Evolutionary conservation across 2,113 vertebrate species (phyloP), one percentile per base, ranked within the genome.

Genomic region (Scomber scombrus): DNA sequence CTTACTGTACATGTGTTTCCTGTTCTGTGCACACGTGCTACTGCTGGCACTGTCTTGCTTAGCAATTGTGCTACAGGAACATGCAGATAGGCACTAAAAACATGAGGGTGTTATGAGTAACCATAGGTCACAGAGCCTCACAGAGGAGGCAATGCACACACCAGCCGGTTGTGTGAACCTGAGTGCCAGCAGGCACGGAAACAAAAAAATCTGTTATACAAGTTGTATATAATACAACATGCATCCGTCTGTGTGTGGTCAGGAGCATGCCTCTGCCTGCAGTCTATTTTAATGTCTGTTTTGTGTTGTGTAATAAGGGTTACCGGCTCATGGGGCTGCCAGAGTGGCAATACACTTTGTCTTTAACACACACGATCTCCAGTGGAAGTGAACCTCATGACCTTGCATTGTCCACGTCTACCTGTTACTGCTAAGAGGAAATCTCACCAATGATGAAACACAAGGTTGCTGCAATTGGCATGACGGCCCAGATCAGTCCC

Each of bases 401-500:
- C 34, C 6, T 40, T 40, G 34, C 34, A 7, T 40, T 40, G 34
- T 40, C 8, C 8, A 40, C 2, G 34, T 40, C 34, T 40, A 63
- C 40, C 40, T 40, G 9, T 11, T 34, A 7, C 71, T 61, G 45
- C 29, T 40, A 46, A 46, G 21, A 63, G 58, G 21, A 55, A 55
- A 2, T n/a, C 87, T 84, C 52, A 93, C 92, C 92, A 1, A 92
- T 86, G 74, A 93, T 69, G 85, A 91, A 93, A 12, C 90, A 93
- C 71, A 93, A 16, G 40, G 92, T 91, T 3, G 92, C 92, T 1
- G 92, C 63, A n/a, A 93, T 26, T 0, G 92, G 90, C 92, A 93
- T 93, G 46, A 93, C 90, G 0, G 91, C 90, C 91, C 91, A 93
- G 82, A 86, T 86, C 10, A 93, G 83, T 0, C 91, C 91, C 91